Evolutionary conservation across 2,888 invertebrate genomes (phyloP), one percentile per base, ranked within the genome.

Genomic region (Marronus borbonicus): DNA sequence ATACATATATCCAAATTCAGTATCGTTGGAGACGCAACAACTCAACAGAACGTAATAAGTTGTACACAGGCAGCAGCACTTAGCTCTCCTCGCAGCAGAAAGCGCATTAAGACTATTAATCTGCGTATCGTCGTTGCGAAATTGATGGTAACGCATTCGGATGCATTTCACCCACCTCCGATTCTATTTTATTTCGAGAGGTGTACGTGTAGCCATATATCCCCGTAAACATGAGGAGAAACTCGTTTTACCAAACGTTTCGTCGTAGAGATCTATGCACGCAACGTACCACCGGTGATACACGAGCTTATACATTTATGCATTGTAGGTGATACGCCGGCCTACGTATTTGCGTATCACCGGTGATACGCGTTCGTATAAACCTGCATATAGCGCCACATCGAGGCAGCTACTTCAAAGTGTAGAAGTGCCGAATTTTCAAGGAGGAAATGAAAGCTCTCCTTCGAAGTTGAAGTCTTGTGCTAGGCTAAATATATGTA

Each of bases 81-180:
- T 55, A 55, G 20, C 55, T 55, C 20, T 5, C n/a, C 20, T 24
- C 55, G 55, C 55, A 55, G 55, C 20, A 17, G 55, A 20, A 55
- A 20, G 20, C 55, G 55, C 55, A 55, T 55, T 55, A 55, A 3
- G 17, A 20, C 55, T 55, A 55, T 55, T 55, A 55, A 55, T 55
- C 55, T 20, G 20, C 20, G 10, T 24, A 17, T 55, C 55, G 55
- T 55, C 55, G 24, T 55, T 55, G 55, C 20, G 17, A 20, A 55
- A 55, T 55, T 55, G 55, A 55, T 55, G 20, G 20, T 5, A 55
- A 8, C 55, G 55, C 20, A 55, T 55, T 55, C 55, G 55, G 55
- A 55, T 55, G n/a, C 55, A 55, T 55, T 17, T 17, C 20, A 20
- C 55, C 20, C 20, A 52, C 52, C n/a, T 52, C 17, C 20, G 55